Conservation (phyloP, 2,113 vertebrate genomes). For the Sapajus apella region DNA sequence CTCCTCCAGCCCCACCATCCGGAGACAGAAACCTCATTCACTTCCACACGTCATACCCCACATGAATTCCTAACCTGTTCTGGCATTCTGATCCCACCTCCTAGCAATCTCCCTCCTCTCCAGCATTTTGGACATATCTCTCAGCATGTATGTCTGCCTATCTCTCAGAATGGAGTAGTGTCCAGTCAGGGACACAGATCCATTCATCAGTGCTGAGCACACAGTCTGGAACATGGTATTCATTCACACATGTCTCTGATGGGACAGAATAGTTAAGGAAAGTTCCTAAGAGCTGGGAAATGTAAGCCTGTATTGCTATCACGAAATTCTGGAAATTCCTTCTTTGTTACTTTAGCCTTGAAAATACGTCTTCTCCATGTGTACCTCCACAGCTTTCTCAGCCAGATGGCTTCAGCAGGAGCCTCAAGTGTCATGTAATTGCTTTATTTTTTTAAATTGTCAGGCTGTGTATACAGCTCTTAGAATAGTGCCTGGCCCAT, state of each 20-base stretch:
- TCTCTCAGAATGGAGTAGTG: neutral
- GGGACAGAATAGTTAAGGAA: neutral
- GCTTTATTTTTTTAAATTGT: neutral
- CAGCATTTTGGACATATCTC: neutral
- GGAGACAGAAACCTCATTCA: neutral
- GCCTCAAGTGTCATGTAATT: neutral
- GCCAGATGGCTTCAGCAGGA: neutral
- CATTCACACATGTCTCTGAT: neutral
- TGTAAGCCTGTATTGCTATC: neutral
- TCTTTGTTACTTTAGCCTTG: neutral
- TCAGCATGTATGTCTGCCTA: fast-evolving
- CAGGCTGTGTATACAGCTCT: neutral
- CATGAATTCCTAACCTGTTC: fast-evolving
- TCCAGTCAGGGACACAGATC: neutral
- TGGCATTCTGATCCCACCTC: fast-evolving
- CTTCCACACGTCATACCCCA: fast-evolving
- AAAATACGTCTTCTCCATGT: neutral
- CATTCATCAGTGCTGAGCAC: neutral
- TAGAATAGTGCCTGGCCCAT: neutral
- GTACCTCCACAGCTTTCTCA: neutral
- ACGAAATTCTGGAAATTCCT: neutral
- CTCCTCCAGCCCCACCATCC: fast-evolving
- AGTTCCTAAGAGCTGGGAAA: neutral
- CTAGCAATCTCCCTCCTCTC: neutral
- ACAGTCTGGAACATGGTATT: neutral